Percentiles rank a stretch among this genome's conserved stretches.
Evolutionary conservation across 2,888 invertebrate species (phyloP).

Genomic region (Steinernema scapterisci): DNA sequence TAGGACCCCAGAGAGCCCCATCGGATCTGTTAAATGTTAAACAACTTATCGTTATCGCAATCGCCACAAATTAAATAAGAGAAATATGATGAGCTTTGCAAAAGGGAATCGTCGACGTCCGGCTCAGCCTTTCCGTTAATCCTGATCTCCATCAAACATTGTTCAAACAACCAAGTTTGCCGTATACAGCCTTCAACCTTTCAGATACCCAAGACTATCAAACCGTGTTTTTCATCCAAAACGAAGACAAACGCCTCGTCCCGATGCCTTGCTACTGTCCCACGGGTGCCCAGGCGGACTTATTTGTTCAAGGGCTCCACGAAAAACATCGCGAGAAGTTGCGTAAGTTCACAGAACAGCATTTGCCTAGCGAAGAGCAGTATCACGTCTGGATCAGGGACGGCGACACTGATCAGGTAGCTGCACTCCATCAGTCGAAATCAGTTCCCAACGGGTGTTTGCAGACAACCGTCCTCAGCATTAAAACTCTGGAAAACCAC

Average conservation of each 20-base stretch:
- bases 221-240: constrained; percentile 24
- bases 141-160: too few relatives aligned
- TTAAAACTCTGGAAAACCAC: constrained; percentile 46
- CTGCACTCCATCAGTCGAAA: not conserved
- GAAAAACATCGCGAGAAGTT: constrained; percentile 40
- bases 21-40: too few relatives aligned
- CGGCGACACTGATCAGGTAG: constrained; percentile 37
- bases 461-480: constrained; percentile 44
- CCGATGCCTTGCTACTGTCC: constrained; percentile 39
- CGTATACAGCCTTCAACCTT: not conserved
- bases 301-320: constrained; percentile 40
- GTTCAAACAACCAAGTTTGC: too few relatives aligned
- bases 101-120: too few relatives aligned
- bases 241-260: constrained; percentile 18
- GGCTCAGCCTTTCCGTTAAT: too few relatives aligned
- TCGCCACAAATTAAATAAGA: too few relatives aligned
- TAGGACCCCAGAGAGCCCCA: too few relatives aligned
- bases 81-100: too few relatives aligned
- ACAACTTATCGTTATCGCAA: too few relatives aligned
- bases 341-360: constrained; percentile 41
- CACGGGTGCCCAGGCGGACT: constrained; percentile 41
- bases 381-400: constrained; percentile 42
- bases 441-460: not conserved
- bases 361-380: constrained; percentile 42
- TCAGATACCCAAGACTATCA: constrained; percentile 3